Evolutionary conservation across 2,113 vertebrate genomes (phyloP), one percentile per base, ranked within the genome.

Genomic region (Lichenostomus cassidix): DNA sequence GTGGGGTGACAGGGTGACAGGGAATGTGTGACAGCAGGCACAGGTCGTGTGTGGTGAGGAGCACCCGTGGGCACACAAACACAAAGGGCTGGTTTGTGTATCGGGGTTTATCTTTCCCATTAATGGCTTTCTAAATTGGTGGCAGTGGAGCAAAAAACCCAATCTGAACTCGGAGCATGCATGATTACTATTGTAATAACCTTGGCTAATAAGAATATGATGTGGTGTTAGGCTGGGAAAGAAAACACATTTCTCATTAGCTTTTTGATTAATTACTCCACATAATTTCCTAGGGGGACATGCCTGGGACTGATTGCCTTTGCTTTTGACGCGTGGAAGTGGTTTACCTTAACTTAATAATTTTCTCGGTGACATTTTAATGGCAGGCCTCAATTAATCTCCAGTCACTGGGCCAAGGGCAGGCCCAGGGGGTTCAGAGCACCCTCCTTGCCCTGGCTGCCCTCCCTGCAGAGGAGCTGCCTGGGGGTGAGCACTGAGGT

Each of bases 201-300:
- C 98, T 98, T 88, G 53, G 96, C 98, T 98, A 98, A 98, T 98
- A 98, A 98, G 98, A 98, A 98, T 98, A 97, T 97, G 97, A 97
- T 96, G 96, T 97, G 97, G 97, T 96, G 97, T 97, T 97, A 98
- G 98, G 95, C 95, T 92, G 88, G 95, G 97, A 98, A 95, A 97
- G 97, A 98, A 97, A 98, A 98, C 98, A 98, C 98, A 97, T 98
- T 98, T 98, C 98, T 98, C 98, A 98, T 98, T 98, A 98, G 97
- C 97, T 97, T 97, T 96, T 98, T 97, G 98, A 98, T 98, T 98
- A 98, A 98, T 98, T 98, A 98, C 97, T 98, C 96, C 92, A 96
- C 97, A 73, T 97, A 97, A 98, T 97, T 97, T 98, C 97, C 97
- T 98, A 96, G 96, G 95, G 97, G 97, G 97, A 97, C 95, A 84